Evolutionary conservation across 1,140 invertebrate genomes (phyloP).

Genomic region (Nasonia longicornis): DNA sequence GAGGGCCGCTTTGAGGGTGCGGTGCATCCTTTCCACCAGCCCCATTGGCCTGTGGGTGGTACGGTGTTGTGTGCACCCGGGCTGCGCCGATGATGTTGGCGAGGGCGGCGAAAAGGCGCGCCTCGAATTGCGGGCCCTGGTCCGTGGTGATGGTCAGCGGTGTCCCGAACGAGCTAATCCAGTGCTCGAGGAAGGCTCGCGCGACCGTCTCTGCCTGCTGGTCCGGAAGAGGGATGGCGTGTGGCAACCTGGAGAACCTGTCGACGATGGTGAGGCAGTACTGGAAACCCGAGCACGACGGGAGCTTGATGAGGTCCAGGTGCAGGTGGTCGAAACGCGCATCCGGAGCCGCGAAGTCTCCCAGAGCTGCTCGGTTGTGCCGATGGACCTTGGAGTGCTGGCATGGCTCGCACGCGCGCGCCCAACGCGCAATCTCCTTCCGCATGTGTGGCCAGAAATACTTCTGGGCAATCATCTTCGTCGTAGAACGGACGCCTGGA

Average conservation of each 20-base stretch:
- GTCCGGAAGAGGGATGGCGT: background rate
- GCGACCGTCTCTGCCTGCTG: conserved; percentile 2
- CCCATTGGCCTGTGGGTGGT: conserved; percentile 57
- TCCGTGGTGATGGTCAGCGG: conserved; percentile 41
- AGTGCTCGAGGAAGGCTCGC: conserved; percentile 36
- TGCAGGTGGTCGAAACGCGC: conserved; percentile 51
- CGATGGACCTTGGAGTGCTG: conserved; percentile 49
- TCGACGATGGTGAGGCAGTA: conserved; percentile 47
- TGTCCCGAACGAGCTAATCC: conserved; percentile 57
- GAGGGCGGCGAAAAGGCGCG: conserved; percentile 23
- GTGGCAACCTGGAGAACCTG: conserved; percentile 13
- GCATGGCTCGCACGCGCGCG: conserved; percentile 48
- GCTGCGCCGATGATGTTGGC: background rate
- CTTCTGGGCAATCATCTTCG: conserved; percentile 41
- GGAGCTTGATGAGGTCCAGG: conserved; percentile 23
- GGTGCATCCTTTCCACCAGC: conserved; percentile 56
- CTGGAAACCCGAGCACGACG: background rate
- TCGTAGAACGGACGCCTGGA: conserved; percentile 24
- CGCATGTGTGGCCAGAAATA: conserved; percentile 56
- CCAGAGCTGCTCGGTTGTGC: conserved; percentile 40
- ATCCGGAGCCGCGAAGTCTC: conserved; percentile 31
- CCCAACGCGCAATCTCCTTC: conserved; percentile 47
- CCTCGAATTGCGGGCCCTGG: conserved; percentile 31
- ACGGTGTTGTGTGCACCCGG: conserved; percentile 37
- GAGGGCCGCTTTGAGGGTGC: conserved; percentile 55